Base-by-base conservation (phyloP, 2,888 invertebrate species). In the Merodon equestris region DNA sequence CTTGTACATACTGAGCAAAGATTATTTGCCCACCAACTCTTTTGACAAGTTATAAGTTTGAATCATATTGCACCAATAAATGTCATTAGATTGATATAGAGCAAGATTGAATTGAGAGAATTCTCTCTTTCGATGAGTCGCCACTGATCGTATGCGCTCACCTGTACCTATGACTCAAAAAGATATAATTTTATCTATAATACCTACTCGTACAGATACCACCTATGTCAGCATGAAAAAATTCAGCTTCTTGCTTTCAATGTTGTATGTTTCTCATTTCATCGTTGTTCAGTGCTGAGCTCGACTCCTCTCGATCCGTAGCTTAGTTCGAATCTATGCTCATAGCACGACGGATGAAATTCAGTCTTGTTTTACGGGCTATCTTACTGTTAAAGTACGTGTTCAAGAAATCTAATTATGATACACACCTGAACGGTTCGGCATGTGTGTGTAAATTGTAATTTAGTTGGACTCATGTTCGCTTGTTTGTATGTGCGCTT, bases 351-450 rank as follows among this genome's bases (percentile, higher is more conserved):
- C 77, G 67, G 67, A 68, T 63, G 66, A 60, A 63, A 14, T 57
- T 77, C n/a, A 72, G 72, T 67, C 61, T 77, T 77, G 44, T 73
- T 67, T 56, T 58, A 63, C 72, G 61, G 67, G 13, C 48, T 54
- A 70, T 54, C 48, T 38, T 50, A 64, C 68, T 64, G 68, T 79
- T 74, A 56, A 68, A 77, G 67, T 79, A 79, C 68, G 67, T 79
- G 72, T 79, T 79, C 58, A 74, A 79, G 73, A 79, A 68, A 68
- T 74, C 54, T 68, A 79, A 77, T 73, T 77, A 77, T 73, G 68
- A 79, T 79, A 68, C 79, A 74, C 79, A 79, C 79, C 79, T 79
- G 79, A 74, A 47, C 18, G 13, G 54, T 60, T 67, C 44, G 15
- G 17, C 36, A 19, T 75, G 54, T 73, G 48, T 60, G 53, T 64